phyloP scores from a whole-genome alignment of 2,113 vertebrate species.

The Neogobius melanostomus region DNA sequence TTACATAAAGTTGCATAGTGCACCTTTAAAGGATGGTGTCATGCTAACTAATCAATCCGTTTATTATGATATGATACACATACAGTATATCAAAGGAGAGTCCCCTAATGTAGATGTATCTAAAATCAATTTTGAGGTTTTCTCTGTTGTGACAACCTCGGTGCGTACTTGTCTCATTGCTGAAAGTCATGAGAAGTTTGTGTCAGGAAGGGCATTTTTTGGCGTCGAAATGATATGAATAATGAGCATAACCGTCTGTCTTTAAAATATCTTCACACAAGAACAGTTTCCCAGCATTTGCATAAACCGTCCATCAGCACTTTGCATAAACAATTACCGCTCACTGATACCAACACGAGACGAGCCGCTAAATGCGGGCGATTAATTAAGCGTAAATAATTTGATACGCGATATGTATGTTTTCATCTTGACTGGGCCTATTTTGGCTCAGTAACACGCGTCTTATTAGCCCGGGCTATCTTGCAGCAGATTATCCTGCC shows the following conservation, averaged over 20 bases:
- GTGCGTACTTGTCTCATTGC: too few relatives aligned
- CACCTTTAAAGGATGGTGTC: too few relatives aligned
- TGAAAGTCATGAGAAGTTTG: too few relatives aligned
- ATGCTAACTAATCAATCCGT: too few relatives aligned
- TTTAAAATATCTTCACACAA: not conserved
- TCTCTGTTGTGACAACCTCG: too few relatives aligned
- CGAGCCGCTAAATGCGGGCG: conserved; percentile 3
- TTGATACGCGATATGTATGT: conserved; percentile 26
- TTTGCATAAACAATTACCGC: not conserved
- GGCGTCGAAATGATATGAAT: too few relatives aligned
- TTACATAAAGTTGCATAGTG: too few relatives aligned
- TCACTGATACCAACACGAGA: not conserved
- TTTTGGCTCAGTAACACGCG: conserved; percentile 4
- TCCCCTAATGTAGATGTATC: too few relatives aligned
- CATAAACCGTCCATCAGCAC: not conserved
- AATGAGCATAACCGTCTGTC: not conserved
- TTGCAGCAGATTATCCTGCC: conserved; percentile 23
- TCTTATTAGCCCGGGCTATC: conserved; percentile 39
- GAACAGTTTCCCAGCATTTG: not conserved
- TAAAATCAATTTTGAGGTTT: too few relatives aligned
- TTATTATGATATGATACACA: too few relatives aligned
- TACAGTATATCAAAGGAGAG: too few relatives aligned
- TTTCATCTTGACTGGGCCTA: conserved; percentile 23
- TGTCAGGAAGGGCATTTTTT: too few relatives aligned
- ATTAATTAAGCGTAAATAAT: conserved; percentile 27